These are phyloP conservation scores for Micromesistius poutassou DNA, from an alignment of 2,797 vertebrate species.

Conservation along the genomic window DNA sequence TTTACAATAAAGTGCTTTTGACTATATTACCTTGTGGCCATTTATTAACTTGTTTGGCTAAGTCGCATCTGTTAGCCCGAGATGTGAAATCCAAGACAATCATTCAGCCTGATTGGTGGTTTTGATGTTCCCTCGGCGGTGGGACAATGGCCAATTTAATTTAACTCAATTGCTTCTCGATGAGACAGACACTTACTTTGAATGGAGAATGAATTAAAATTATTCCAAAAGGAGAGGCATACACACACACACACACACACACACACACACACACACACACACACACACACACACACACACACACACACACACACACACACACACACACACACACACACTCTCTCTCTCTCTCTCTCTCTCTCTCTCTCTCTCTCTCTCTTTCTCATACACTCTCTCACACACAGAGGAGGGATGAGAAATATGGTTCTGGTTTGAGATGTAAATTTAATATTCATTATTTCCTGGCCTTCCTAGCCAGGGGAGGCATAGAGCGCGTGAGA, in stretches of 20 bases:
- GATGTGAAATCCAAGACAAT: not conserved
- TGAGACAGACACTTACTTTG: constrained; percentile 21
- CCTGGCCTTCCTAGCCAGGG: constrained; percentile 6
- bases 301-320: not conserved
- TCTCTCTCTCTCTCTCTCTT: no score
- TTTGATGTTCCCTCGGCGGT: constrained; percentile 17
- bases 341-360: no score
- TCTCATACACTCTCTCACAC: no score
- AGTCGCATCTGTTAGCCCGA: not conserved
- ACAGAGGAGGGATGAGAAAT: constrained; percentile 16
- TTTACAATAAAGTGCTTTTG: not conserved
- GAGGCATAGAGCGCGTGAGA: constrained; percentile 6
- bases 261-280: not conserved
- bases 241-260: constrained; percentile 8
- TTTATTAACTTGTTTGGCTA: constrained; percentile 15
- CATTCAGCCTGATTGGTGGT: constrained; percentile 19
- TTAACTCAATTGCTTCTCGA: constrained; percentile 17
- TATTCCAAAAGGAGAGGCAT: constrained; percentile 20
- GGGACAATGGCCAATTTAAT: not conserved
- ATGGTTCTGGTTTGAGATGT: constrained; percentile 12
- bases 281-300: constrained; percentile 3
- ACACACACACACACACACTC: no score
- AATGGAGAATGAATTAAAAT: constrained; percentile 23
- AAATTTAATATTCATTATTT: constrained; percentile 16
- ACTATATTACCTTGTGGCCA: constrained; percentile 13